These are phyloP conservation scores for Gymnocypris eckloni DNA, from an alignment of 2,797 vertebrate genomes.

Conservation along the genomic window DNA sequence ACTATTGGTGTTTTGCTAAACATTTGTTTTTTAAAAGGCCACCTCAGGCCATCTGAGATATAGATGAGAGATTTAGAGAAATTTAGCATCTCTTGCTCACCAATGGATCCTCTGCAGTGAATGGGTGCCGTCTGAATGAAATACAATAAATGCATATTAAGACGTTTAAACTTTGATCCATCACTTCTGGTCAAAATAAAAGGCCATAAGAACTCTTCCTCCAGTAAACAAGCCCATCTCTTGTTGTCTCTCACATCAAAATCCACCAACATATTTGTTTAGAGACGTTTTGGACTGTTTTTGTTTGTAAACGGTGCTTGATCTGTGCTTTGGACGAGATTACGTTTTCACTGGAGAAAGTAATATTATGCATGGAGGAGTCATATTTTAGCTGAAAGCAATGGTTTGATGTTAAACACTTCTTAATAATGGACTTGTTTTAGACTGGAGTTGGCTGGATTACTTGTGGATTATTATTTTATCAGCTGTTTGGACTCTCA, in stretches of 20 bases:
- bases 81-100: neutral
- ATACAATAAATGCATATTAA: neutral
- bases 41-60: no score
- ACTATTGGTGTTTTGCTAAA: neutral
- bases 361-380: neutral
- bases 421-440: neutral
- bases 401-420: neutral
- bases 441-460: neutral
- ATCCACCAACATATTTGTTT: neutral
- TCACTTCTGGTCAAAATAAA: neutral
- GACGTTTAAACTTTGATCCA: neutral
- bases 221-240: neutral
- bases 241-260: neutral
- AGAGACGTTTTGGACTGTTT: neutral
- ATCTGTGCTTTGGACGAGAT: neutral
- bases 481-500: neutral
- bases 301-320: neutral
- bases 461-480: no score
- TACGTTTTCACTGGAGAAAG: neutral
- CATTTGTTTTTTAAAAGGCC: neutral
- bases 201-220: no score
- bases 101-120: neutral
- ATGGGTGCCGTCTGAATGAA: neutral
- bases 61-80: neutral
- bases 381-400: no score